Evolutionary conservation across 2,888 invertebrate genomes (phyloP), one percentile per base, ranked within the genome.

Genomic region (Ditula angustiorana): DNA sequence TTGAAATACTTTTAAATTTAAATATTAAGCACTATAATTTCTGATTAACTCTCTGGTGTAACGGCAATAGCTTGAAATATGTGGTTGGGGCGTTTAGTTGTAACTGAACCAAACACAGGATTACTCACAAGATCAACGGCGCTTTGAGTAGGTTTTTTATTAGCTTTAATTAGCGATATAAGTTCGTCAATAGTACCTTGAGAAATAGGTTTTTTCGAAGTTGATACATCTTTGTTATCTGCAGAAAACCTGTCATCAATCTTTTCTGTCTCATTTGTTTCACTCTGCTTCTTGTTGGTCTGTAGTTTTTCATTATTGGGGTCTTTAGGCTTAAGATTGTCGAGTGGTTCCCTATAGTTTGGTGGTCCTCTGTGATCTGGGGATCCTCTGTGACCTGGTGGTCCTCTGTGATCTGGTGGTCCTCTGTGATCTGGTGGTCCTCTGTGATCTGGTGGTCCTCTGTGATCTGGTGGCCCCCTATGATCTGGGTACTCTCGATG

Each of bases 11-110:
- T n/a, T n/a, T n/a, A n/a, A n/a, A n/a, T n/a, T n/a, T n/a, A n/a
- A n/a, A 16, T 7, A 5, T 5, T 37, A 19, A 0, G 35, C n/a
- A 35, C 2, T 24, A 5, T 21, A 21, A 16, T 28, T 24, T 24
- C 24, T 41, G 33, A 23, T 58, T 69, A 70, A 33, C 63, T 69
- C 66, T 79, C 82, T 35, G 85, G 85, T 16, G 81, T 85, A 8
- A 85, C 81, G 47, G 68, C 60, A 33, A 61, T 23, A 7, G 44
- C 67, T 28, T 69, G 68, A 28, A 64, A 67, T 11, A 58, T 49
- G 30, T 69, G 68, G 19, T 28, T 26, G 5, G 60, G 58, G 10
- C 19, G 35, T 13, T 47, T 62, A 1, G 44, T 67, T 23, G 57
- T 52, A 26, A 7, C 33, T 8, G 30, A 21, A 7, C 16, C 26